These are phyloP conservation scores for Tuta absoluta DNA, from an alignment of 2,888 invertebrate species.

Conservation along the genomic window DNA sequence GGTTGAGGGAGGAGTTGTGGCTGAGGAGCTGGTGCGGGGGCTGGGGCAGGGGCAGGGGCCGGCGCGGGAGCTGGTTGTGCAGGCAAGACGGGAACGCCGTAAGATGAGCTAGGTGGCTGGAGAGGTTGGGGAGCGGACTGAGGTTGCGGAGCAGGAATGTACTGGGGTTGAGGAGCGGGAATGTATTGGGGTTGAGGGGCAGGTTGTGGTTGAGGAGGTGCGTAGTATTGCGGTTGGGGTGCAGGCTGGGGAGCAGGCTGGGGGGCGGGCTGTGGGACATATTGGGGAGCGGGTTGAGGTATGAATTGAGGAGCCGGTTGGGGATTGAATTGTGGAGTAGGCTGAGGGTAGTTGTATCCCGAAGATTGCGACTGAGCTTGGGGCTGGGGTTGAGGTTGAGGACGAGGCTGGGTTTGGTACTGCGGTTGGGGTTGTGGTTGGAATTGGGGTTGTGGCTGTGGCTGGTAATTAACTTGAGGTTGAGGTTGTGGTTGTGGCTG, in stretches of 20 bases:
- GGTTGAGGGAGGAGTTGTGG: slow-evolving; percentile 26
- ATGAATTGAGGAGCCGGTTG: slow-evolving; percentile 35
- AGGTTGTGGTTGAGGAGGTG: slow-evolving; percentile 37
- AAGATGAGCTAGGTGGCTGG: slow-evolving; percentile 26
- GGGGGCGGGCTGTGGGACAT: slow-evolving; percentile 30
- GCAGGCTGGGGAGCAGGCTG: slow-evolving; percentile 13
- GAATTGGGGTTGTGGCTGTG: slow-evolving; percentile 20
- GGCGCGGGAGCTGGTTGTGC: slow-evolving; percentile 19
- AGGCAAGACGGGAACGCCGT: slow-evolving; percentile 20
- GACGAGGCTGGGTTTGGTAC: slow-evolving; percentile 28
- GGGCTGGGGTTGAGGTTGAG: slow-evolving; percentile 25
- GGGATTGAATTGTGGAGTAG: slow-evolving; percentile 37
- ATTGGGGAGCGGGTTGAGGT: slow-evolving; percentile 34
- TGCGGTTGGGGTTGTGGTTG: slow-evolving; percentile 25
- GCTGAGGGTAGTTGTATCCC: slow-evolving; percentile 36
- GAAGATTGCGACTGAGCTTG: slow-evolving; percentile 29
- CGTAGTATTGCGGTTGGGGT: slow-evolving; percentile 35
- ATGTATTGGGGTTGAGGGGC: slow-evolving; percentile 32
- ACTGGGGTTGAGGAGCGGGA: slow-evolving; percentile 25
- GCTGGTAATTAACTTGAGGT: slow-evolving; percentile 31
- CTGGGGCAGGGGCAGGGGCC: slow-evolving; percentile 23
- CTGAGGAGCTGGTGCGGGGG: slow-evolving; percentile 29
- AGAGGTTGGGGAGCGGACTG: slow-evolving; percentile 39
- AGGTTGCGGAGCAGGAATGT: slow-evolving; percentile 38
- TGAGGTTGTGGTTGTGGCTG: slow-evolving; percentile 30